These are phyloP conservation scores for Cataglyphis albicans DNA, from an alignment of 2,888 invertebrate species.

Conservation along the genomic window DNA sequence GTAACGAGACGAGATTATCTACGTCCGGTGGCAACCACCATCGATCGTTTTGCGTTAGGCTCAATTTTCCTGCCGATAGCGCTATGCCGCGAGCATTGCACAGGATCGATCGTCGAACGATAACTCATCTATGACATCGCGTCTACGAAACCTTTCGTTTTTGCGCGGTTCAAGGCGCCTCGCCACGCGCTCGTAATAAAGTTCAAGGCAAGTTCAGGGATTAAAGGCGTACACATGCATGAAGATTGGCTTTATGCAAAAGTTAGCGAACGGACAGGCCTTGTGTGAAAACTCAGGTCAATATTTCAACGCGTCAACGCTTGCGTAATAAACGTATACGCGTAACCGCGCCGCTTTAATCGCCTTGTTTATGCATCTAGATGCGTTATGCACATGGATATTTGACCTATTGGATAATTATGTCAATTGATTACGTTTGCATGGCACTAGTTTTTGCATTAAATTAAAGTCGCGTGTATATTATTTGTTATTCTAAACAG, in stretches of 20 bases:
- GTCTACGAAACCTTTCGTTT: slow-evolving; percentile 58
- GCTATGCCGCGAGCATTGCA: slow-evolving; percentile 62
- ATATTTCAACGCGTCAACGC: slow-evolving; percentile 44
- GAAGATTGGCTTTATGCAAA: slow-evolving; percentile 48
- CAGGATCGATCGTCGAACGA: slow-evolving; percentile 54
- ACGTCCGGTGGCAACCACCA: slow-evolving; percentile 29
- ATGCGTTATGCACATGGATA: slow-evolving; percentile 12
- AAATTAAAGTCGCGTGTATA: slow-evolving; percentile 3
- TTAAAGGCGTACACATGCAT: slow-evolving; percentile 54
- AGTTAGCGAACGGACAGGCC: slow-evolving; percentile 19
- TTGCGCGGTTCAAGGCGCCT: slow-evolving; percentile 56
- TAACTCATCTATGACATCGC: slow-evolving; percentile 35
- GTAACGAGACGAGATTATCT: slow-evolving; percentile 39
- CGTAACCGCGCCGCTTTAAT: slow-evolving; percentile 28
- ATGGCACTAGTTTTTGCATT: background rate
- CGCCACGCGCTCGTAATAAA: slow-evolving; percentile 48
- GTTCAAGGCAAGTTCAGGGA: slow-evolving; percentile 66
- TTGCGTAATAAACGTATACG: slow-evolving; percentile 29
- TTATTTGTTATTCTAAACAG: background rate
- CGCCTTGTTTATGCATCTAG: slow-evolving; percentile 21
- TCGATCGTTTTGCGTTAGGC: background rate
- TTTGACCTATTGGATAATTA: slow-evolving; percentile 38
- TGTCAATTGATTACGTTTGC: slow-evolving; percentile 25
- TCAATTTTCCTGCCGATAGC: slow-evolving; percentile 66
- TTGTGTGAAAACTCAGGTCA: slow-evolving; percentile 44